Evolutionary conservation across 2,113 vertebrate genomes (phyloP).

Genomic region (Elephas maximus): DNA sequence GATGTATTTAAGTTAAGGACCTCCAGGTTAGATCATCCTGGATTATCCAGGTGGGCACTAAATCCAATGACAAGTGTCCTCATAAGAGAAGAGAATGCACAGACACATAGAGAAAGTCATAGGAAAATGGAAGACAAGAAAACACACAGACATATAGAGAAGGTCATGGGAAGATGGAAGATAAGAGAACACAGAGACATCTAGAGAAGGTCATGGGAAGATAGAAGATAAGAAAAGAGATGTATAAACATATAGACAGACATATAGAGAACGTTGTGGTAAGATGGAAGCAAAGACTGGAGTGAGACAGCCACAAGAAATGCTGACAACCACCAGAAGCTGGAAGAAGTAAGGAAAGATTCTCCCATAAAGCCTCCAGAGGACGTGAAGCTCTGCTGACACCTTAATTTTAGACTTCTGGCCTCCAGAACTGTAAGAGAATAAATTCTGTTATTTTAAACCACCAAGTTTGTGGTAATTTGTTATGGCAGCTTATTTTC

Average conservation of each 20-base stretch:
- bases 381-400: not conserved
- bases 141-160: not conserved
- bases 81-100: not conserved
- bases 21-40: not conserved
- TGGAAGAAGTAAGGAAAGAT: not conserved
- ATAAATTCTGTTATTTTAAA: not conserved
- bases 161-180: not conserved
- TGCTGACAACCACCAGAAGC: not conserved
- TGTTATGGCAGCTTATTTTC: not conserved
- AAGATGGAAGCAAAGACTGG: not conserved
- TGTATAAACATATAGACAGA: not conserved
- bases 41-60: not conserved
- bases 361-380: not conserved
- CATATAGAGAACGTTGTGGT: not conserved
- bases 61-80: not conserved
- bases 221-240: not conserved
- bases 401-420: not conserved
- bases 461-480: not conserved
- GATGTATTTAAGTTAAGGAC: not conserved
- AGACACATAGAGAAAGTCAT: not conserved
- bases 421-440: not conserved
- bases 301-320: not conserved
- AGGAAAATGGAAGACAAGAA: not conserved
- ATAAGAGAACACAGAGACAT: not conserved
- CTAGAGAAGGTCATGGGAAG: not conserved